Evolutionary conservation across 2,888 invertebrate species (phyloP).

Genomic region (Limulus polyphemus): DNA sequence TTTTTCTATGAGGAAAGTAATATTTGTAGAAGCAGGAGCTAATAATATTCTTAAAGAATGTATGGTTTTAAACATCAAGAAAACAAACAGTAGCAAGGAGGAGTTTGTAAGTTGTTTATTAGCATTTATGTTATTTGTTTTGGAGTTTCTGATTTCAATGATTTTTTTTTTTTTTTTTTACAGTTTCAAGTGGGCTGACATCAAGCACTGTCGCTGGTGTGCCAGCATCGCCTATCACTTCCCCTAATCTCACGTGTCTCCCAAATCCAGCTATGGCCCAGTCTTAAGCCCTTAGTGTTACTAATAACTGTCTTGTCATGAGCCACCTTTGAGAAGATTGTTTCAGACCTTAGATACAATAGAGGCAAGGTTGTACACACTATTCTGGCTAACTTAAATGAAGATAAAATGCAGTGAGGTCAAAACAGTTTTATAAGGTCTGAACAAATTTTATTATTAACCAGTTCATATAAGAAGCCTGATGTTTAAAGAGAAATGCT

Average conservation of each 20-base stretch:
- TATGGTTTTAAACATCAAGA: not conserved
- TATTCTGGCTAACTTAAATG: too few species aligned
- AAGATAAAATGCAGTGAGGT: too few species aligned
- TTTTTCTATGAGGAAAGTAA: not conserved
- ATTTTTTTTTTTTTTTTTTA: conserved; percentile 2
- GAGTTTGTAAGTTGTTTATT: conserved; percentile 2
- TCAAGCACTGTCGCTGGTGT: conserved; percentile 27
- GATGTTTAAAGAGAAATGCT: too few species aligned
- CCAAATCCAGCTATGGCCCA: conserved; percentile 24
- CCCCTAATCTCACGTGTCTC: conserved; percentile 24
- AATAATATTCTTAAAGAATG: conserved; percentile 3
- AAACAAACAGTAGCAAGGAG: too few species aligned
- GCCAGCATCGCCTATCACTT: conserved; percentile 28
- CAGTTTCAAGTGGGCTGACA: conserved; percentile 22
- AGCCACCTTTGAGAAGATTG: too few species aligned
- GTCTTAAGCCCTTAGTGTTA: conserved; percentile 12
- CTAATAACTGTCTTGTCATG: too few species aligned
- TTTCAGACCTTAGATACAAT: too few species aligned
- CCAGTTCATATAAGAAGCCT: too few species aligned
- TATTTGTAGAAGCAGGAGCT: not conserved
- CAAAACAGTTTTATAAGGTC: too few species aligned
- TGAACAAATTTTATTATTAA: too few species aligned
- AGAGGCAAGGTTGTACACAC: too few species aligned
- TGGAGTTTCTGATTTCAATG: not conserved
- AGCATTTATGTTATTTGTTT: conserved; percentile 4